phyloP scores from a whole-genome alignment of 92 coral and sea anemone species.

The Zoanthus sansibaricus region DNA sequence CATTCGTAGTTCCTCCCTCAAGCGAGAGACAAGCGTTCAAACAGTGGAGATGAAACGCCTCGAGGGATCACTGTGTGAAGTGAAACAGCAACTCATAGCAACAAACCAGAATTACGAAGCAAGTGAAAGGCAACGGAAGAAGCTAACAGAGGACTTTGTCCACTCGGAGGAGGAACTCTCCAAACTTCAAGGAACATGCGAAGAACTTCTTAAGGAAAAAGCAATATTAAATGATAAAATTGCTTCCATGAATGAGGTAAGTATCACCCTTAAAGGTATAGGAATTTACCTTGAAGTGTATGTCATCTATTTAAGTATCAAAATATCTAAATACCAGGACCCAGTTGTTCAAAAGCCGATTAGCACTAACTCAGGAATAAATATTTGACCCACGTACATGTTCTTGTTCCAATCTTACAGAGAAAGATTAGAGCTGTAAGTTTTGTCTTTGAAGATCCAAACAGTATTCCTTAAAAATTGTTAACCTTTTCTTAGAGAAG shows the following conservation, averaged over 20 bases:
- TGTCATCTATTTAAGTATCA: too few relatives aligned
- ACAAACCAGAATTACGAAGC: conserved; percentile 61
- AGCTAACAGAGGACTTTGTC: conserved; percentile 67
- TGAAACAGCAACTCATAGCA: conserved; percentile 55
- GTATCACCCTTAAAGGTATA: too few relatives aligned
- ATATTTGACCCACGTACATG: too few relatives aligned
- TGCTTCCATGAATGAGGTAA: conserved; percentile 48
- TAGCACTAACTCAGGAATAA: too few relatives aligned
- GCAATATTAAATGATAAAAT: conserved; percentile 66
- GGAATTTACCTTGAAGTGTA: too few relatives aligned
- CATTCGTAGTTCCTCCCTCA: conserved; percentile 48
- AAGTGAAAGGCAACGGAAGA: conserved; percentile 74
- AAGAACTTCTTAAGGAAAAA: conserved; percentile 78
- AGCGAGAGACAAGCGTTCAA: conserved; percentile 78
- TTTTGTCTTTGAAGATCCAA: too few relatives aligned
- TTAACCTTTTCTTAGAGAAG: too few relatives aligned
- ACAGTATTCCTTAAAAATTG: too few relatives aligned
- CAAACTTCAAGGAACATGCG: conserved; percentile 78
- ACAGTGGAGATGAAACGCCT: conserved; percentile 75
- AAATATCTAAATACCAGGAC: too few relatives aligned
- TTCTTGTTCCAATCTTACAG: too few relatives aligned
- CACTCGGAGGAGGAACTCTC: conserved; percentile 74
- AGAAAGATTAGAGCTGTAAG: too few relatives aligned
- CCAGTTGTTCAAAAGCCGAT: too few relatives aligned
- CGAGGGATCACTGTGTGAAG: conserved; percentile 68